Conservation (phyloP, 2,113 vertebrate genomes). For the Tamias sibiricus region DNA sequence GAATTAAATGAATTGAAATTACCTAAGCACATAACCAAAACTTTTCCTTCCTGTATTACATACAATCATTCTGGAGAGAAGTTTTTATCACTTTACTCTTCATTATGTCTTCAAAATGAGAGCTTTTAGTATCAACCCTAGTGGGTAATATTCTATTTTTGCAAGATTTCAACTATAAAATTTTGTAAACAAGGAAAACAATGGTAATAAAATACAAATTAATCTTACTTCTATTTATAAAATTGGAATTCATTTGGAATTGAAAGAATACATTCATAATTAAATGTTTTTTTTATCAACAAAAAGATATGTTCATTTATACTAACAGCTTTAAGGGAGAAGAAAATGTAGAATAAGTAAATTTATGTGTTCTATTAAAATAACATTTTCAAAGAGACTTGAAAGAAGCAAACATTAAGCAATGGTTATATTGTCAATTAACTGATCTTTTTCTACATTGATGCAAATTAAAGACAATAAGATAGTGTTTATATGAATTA, state of each 20-base stretch:
- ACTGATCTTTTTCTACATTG: background rate
- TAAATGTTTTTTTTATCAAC: constrained; percentile 37
- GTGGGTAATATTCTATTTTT: constrained; percentile 7
- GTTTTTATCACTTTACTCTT: constrained; percentile 10
- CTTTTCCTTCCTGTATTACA: background rate
- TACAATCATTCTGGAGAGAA: background rate
- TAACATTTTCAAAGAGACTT: constrained; percentile 38
- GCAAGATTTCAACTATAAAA: background rate
- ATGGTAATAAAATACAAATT: background rate
- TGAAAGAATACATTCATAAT: background rate
- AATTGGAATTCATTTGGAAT: background rate
- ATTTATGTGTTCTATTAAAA: background rate
- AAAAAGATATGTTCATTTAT: constrained; percentile 24
- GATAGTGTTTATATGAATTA: background rate
- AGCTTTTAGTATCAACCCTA: background rate
- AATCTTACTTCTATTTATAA: constrained; percentile 8
- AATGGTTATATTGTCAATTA: background rate
- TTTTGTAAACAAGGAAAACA: background rate
- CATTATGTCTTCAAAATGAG: background rate
- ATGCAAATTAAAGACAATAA: constrained; percentile 29
- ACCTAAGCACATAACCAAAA: background rate
- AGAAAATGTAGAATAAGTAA: background rate
- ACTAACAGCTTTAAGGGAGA: background rate
- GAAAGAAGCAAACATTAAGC: background rate
- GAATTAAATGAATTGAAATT: constrained; percentile 49